Conservation (phyloP, 37 sponge, comb jelly and placozoan genomes). For the Bolinopsis microptera region DNA sequence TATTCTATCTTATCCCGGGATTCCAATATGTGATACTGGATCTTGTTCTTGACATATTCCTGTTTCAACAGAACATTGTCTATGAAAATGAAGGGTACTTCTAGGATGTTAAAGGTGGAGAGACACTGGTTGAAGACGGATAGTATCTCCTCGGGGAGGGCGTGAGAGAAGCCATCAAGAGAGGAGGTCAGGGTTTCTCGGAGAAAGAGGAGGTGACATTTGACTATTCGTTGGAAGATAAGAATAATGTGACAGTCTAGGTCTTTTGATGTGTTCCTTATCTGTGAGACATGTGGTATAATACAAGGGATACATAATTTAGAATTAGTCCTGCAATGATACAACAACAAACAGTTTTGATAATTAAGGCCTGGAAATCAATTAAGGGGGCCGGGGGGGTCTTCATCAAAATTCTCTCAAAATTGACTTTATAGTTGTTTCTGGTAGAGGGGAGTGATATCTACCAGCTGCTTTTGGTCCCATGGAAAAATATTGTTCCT, state of each 20-base stretch:
- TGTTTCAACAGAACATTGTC: slow-evolving; percentile 29
- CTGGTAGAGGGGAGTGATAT: too few species aligned
- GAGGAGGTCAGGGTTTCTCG: slow-evolving; percentile 16
- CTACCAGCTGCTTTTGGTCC: too few species aligned
- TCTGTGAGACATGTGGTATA: background rate
- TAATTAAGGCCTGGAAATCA: too few species aligned
- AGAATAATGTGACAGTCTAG: slow-evolving; percentile 11
- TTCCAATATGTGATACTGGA: slow-evolving; percentile 15
- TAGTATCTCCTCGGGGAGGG: slow-evolving; percentile 48
- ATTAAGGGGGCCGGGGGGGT: too few species aligned
- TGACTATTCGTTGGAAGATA: slow-evolving; percentile 53
- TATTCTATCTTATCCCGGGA: slow-evolving; percentile 11
- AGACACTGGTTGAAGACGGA: slow-evolving; percentile 38
- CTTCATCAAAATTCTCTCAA: too few species aligned
- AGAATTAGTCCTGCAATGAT: too few species aligned
- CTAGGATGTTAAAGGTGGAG: background rate
- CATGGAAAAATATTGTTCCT: too few species aligned
- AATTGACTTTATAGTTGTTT: too few species aligned
- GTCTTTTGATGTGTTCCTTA: slow-evolving; percentile 30
- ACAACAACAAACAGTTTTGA: too few species aligned
- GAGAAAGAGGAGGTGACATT: background rate
- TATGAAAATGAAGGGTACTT: slow-evolving; percentile 55
- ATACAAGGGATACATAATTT: too few species aligned
- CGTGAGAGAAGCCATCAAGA: background rate
- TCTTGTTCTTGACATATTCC: slow-evolving; percentile 46